A percentile compares a stretch with the other conserved stretches of the same genome.
phyloP scores from a whole-genome alignment of 2,113 vertebrate genomes.

The Argyrosomus japonicus region DNA sequence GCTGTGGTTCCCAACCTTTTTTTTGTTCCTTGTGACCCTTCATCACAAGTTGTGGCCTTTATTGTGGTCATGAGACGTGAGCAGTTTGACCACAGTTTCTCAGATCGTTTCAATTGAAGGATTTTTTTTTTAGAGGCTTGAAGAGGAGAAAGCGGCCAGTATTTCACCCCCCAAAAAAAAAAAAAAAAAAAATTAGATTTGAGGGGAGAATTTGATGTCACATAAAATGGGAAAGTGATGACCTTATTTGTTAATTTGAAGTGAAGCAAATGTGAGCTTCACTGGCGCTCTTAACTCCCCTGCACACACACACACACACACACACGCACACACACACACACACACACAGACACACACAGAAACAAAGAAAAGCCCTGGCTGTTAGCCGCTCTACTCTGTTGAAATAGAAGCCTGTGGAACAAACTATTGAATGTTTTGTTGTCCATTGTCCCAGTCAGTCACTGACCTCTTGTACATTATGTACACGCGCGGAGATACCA shows the following conservation, averaged over 20 bases:
- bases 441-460: constrained; percentile 66
- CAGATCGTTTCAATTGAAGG: not conserved
- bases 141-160: too few species aligned
- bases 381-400: constrained; percentile 26
- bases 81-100: not conserved
- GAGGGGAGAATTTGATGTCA: not conserved
- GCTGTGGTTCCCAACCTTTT: not conserved
- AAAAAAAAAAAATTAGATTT: not conserved
- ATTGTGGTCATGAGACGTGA: not conserved
- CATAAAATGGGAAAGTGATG: not conserved
- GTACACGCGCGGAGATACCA: constrained; percentile 42
- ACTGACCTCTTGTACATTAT: constrained; percentile 55
- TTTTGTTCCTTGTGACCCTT: not conserved
- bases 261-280: constrained; percentile 9
- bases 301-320: not conserved
- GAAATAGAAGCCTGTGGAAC: constrained; percentile 78
- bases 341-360: not conserved
- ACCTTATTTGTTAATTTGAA: constrained; percentile 11
- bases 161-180: not conserved
- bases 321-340: too few species aligned
- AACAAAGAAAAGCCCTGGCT: constrained; percentile 55
- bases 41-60: not conserved
- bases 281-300: not conserved
- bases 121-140: not conserved
- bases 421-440: constrained; percentile 79